A percentile compares a stretch with the other conserved stretches of the same genome.
Evolutionary conservation across 2,888 invertebrate species (phyloP).

Genomic region (Hirtodrosophila histrioides): DNA sequence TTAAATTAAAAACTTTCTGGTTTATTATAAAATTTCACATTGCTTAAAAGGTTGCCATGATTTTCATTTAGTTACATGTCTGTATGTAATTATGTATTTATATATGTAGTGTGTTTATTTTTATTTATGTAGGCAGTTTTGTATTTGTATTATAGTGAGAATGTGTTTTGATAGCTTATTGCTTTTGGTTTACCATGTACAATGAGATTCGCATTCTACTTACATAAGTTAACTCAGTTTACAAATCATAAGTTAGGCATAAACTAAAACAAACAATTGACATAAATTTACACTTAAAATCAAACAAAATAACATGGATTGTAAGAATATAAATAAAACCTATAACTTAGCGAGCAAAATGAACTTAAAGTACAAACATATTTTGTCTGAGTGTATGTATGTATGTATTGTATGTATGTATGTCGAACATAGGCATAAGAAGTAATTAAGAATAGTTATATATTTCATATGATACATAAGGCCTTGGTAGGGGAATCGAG

Average conservation of each 20-base stretch:
- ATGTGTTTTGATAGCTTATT: slow-evolving; percentile 34
- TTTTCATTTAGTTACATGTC: slow-evolving; percentile 44
- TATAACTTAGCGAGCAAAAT: slow-evolving; percentile 64
- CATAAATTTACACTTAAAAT: slow-evolving; percentile 71
- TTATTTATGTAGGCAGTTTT: slow-evolving; percentile 23
- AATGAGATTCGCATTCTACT: slow-evolving; percentile 73
- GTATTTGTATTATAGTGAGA: slow-evolving; percentile 24
- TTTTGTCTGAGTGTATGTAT: slow-evolving; percentile 13
- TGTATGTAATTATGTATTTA: slow-evolving; percentile 30
- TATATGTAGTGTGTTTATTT: slow-evolving; percentile 23
- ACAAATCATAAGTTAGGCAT: slow-evolving; percentile 59
- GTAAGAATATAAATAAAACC: slow-evolving; percentile 30
- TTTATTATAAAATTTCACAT: slow-evolving; percentile 74
- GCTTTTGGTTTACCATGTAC: slow-evolving; percentile 45
- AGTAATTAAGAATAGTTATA: slow-evolving; percentile 61
- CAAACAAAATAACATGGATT: slow-evolving; percentile 36
- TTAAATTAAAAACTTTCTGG: slow-evolving; percentile 62
- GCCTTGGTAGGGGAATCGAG: slow-evolving; percentile 53
- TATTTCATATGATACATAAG: slow-evolving; percentile 76
- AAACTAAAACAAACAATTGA: slow-evolving; percentile 66
- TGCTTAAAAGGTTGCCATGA: slow-evolving; percentile 48
- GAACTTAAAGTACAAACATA: slow-evolving; percentile 57
- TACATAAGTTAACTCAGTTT: slow-evolving; percentile 54
- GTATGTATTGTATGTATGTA: slow-evolving; percentile 29
- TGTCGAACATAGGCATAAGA: slow-evolving; percentile 57